Evolutionary conservation across 2,113 vertebrate species (phyloP).

Genomic region (Pluvialis apricaria): DNA sequence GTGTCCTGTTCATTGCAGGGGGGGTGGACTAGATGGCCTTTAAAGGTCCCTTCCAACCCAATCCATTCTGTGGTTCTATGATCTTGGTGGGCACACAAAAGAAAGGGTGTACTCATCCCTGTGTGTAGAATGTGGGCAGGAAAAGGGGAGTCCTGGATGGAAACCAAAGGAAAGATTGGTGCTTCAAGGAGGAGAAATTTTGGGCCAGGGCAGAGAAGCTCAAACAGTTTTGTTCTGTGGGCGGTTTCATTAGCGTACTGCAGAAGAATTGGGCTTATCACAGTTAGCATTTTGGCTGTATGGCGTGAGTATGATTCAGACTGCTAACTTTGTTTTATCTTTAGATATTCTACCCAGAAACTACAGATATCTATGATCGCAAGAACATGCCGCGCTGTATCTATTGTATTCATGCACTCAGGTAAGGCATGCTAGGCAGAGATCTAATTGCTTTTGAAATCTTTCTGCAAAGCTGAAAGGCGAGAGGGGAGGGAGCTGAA

Average conservation of each 20-base stretch:
- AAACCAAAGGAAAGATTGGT: neutral
- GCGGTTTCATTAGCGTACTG: neutral
- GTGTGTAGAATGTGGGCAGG: neutral
- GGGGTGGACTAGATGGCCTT: neutral
- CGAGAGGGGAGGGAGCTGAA: neutral
- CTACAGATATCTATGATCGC: constrained; percentile 96
- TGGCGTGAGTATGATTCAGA: neutral
- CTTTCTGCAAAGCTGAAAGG: neutral
- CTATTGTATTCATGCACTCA: constrained; percentile 98
- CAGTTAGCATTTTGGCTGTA: neutral
- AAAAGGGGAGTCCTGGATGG: neutral
- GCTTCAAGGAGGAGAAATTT: neutral
- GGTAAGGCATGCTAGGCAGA: constrained; percentile 70
- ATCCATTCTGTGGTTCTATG: neutral
- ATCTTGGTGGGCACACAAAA: neutral
- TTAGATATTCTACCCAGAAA: constrained; percentile 99
- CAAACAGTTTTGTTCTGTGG: neutral
- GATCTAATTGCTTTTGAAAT: neutral
- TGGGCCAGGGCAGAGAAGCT: neutral
- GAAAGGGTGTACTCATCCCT: neutral
- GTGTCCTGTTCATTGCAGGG: neutral
- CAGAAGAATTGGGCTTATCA: neutral
- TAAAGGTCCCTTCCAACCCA: neutral
- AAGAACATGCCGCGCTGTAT: constrained; percentile 99
- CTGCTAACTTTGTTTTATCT: constrained; percentile 39